A percentile compares a stretch with the other conserved stretches of the same genome.
Evolutionary conservation across 2,113 vertebrate genomes (phyloP).

Genomic region (Glareola pratincola): DNA sequence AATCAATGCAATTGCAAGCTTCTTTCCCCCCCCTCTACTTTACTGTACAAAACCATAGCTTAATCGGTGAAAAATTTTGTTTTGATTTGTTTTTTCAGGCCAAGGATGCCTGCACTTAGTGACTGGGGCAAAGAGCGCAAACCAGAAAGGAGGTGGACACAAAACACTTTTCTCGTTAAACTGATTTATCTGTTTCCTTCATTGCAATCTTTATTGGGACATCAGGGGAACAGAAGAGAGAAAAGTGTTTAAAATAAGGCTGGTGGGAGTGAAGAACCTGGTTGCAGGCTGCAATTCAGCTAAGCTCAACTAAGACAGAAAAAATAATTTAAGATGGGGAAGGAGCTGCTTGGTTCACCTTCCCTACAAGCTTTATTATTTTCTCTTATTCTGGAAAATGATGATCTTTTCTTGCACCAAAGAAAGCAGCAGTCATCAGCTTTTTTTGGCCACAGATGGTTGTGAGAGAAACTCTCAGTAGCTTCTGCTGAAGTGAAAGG

Average conservation of each 20-base stretch:
- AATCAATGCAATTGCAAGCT: background rate
- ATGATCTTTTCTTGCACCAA: background rate
- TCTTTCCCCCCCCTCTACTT: background rate
- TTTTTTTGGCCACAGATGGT: background rate
- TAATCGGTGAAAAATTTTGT: background rate
- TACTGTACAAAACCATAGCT: background rate
- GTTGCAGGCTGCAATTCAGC: background rate
- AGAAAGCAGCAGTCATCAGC: background rate
- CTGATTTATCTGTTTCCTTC: background rate
- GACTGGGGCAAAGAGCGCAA: background rate
- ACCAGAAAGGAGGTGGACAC: background rate
- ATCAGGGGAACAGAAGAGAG: background rate
- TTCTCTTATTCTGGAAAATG: background rate
- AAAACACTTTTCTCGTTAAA: background rate
- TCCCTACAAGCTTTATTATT: background rate
- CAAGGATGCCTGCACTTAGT: background rate
- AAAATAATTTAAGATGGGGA: background rate
- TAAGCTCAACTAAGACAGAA: background rate
- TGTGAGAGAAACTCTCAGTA: background rate
- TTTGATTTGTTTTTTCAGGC: background rate
- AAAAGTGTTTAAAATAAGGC: background rate
- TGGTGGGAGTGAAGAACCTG: background rate
- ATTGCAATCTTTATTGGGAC: background rate
- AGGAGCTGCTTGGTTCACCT: background rate
- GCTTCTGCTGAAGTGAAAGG: background rate